A percentile compares a stretch with the other conserved stretches of the same genome.
Conservation (phyloP, 2,113 vertebrate species). For the Perca fluviatilis region DNA sequence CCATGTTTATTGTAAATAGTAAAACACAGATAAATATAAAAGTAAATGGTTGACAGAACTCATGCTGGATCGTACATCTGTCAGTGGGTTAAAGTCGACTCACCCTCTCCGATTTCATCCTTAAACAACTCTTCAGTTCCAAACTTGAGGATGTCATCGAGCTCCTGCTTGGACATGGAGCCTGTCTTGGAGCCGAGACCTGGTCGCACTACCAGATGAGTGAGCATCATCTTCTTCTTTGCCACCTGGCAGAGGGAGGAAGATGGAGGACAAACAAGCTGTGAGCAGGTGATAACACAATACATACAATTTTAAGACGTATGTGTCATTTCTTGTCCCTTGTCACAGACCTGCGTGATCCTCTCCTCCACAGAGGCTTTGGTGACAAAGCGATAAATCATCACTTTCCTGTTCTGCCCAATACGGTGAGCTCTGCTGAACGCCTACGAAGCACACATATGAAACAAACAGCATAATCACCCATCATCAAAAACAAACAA, state of each 20-base stretch:
- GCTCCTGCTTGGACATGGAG: constrained; percentile 99
- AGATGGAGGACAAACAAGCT: not conserved
- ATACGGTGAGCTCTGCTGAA: constrained; percentile 99
- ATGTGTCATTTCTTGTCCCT: not conserved
- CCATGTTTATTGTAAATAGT: not conserved
- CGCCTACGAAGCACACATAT: constrained; percentile 82
- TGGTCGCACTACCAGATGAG: constrained; percentile 96
- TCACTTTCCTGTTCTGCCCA: constrained; percentile 98
- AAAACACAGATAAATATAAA: not conserved
- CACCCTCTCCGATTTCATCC: constrained; percentile 92
- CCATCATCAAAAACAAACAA: not conserved
- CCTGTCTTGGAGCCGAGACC: constrained; percentile 97
- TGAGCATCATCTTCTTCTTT: constrained; percentile 99
- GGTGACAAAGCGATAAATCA: constrained; percentile 99
- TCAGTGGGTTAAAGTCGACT: constrained; percentile 25
- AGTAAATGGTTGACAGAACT: not conserved
- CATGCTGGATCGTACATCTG: not conserved
- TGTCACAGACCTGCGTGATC: constrained; percentile 90
- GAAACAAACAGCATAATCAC: constrained; percentile 5
- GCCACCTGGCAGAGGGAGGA: constrained; percentile 85
- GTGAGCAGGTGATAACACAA: not conserved
- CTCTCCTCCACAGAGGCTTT: constrained; percentile 98
- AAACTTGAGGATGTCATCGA: constrained; percentile 98
- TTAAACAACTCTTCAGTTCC: constrained; percentile 98
- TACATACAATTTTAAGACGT: not conserved